Conservation (phyloP, 2,113 vertebrate species). For the Daubentonia madagascariensis region DNA sequence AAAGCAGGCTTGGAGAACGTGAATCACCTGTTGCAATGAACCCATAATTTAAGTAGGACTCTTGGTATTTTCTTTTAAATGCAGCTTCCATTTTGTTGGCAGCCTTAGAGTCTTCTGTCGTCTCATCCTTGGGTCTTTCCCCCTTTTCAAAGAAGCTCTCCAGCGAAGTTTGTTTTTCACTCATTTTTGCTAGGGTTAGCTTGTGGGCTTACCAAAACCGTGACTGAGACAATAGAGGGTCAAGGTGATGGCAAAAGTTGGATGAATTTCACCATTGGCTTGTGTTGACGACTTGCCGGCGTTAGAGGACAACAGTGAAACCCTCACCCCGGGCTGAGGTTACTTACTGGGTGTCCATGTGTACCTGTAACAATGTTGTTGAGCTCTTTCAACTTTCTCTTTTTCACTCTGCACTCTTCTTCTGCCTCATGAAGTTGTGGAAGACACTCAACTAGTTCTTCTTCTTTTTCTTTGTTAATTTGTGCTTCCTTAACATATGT, state of each 20-base stretch:
- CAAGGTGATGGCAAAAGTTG: not conserved
- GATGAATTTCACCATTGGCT: not conserved
- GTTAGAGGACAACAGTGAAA: not conserved
- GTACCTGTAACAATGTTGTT: conserved; percentile 53
- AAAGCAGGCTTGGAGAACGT: no score
- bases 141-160: no score
- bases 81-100: no score
- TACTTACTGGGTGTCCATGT: not conserved
- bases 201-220: no score
- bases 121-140: no score
- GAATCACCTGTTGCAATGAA: no score
- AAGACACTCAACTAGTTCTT: conserved; percentile 58
- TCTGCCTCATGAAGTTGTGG: conserved; percentile 58
- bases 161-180: no score
- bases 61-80: no score
- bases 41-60: no score
- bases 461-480: conserved; percentile 48
- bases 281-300: not conserved
- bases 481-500: not conserved
- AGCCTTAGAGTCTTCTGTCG: no score
- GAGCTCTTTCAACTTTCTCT: not conserved
- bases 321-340: not conserved
- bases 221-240: not conserved
- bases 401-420: not conserved
- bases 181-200: no score